A percentile compares a stretch with the other conserved stretches of the same genome.
These are phyloP conservation scores for Aradophagus sp. DNA, from an alignment of 1,140 invertebrate genomes.

Conservation along the genomic window DNA sequence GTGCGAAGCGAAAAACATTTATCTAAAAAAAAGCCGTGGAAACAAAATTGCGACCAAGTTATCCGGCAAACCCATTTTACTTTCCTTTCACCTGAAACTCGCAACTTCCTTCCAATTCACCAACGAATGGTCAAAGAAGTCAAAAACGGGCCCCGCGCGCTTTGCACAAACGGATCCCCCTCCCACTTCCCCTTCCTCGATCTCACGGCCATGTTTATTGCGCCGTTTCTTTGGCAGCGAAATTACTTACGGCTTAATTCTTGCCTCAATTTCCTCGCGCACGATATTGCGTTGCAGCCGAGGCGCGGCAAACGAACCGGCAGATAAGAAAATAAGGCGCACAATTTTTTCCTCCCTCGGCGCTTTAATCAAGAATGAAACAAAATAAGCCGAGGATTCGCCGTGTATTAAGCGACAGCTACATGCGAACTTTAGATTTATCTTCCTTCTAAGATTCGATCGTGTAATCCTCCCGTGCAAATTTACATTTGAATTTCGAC, in stretches of 20 bases:
- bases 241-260: constrained; percentile 57
- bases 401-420: constrained; percentile 40
- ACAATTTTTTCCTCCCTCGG: constrained; percentile 39
- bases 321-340: constrained; percentile 52
- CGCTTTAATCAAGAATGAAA: constrained; percentile 52
- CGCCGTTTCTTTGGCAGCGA: constrained; percentile 42
- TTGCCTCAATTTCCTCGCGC: constrained; percentile 50
- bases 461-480: constrained; percentile 58
- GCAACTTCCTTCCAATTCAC: no score
- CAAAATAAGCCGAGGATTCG: constrained; percentile 42
- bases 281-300: constrained; percentile 43
- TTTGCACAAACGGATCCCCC: no score
- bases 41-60: no score
- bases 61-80: no score
- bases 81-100: no score
- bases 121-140: no score
- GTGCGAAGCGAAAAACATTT: no score
- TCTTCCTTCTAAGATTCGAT: constrained; percentile 64
- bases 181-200: no score
- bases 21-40: no score
- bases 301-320: constrained; percentile 31
- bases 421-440: constrained; percentile 67
- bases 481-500: constrained; percentile 62
- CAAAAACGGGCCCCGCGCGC: no score
- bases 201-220: constrained; percentile 33